A percentile compares a stretch with the other conserved stretches of the same genome.
phyloP scores from a whole-genome alignment of 2,888 invertebrate species.

The Beris chalybata region DNA sequence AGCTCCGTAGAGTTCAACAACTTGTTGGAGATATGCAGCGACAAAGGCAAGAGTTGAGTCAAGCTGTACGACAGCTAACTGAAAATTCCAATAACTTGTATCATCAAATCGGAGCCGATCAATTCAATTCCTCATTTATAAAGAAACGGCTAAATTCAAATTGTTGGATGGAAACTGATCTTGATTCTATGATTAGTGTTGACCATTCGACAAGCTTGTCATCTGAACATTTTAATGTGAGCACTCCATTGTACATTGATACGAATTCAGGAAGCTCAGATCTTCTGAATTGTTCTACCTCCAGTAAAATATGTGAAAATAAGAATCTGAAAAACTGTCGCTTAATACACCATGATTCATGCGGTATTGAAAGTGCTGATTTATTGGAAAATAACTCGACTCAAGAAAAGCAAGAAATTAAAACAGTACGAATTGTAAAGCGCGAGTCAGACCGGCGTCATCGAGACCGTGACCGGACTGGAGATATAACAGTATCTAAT shows the following conservation, averaged over 20 bases:
- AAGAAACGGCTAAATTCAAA: slow-evolving; percentile 68
- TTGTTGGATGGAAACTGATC: slow-evolving; percentile 84
- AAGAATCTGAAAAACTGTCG: slow-evolving; percentile 44
- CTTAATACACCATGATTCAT: slow-evolving; percentile 52
- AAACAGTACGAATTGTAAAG: slow-evolving; percentile 92
- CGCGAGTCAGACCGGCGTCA: slow-evolving; percentile 86
- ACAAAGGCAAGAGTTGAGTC: slow-evolving; percentile 82
- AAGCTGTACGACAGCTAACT: slow-evolving; percentile 82
- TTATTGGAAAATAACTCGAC: slow-evolving; percentile 56
- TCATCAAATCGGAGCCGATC: slow-evolving; percentile 62
- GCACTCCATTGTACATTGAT: slow-evolving; percentile 72
- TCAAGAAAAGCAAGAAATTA: slow-evolving; percentile 85
- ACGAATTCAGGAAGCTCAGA: slow-evolving; percentile 53
- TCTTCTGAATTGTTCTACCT: slow-evolving; percentile 43
- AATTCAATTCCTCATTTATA: slow-evolving; percentile 42
- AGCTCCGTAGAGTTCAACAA: slow-evolving; percentile 79
- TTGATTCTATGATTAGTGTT: slow-evolving; percentile 77
- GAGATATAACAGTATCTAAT: slow-evolving; percentile 43
- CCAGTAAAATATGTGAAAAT: slow-evolving; percentile 50
- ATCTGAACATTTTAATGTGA: slow-evolving; percentile 46
- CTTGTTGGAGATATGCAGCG: slow-evolving; percentile 83
- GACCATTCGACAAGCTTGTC: slow-evolving; percentile 67
- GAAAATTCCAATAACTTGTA: slow-evolving; percentile 75
- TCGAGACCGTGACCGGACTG: slow-evolving; percentile 71
- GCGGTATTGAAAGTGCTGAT: slow-evolving; percentile 55